Conservation (phyloP, 2,888 invertebrate genomes). For the Ennomos fuscantarius region DNA sequence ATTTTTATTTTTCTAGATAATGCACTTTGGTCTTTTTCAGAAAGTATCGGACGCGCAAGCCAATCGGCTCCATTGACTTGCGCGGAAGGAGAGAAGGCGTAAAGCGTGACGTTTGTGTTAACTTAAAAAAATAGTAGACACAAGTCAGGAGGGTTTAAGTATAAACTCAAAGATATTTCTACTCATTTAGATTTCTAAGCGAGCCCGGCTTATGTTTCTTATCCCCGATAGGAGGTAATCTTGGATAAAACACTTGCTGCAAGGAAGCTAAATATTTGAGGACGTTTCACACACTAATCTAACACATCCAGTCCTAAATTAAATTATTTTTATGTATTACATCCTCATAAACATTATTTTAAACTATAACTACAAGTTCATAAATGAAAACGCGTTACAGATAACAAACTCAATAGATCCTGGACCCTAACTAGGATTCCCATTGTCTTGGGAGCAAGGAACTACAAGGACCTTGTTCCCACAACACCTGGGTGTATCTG, state of each 20-base stretch:
- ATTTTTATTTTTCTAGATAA: constrained; percentile 60
- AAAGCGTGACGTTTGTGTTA: constrained; percentile 28
- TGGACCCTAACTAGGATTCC: no score
- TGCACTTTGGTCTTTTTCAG: constrained; percentile 80
- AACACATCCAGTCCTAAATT: no score
- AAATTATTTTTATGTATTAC: no score
- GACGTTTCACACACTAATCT: no score
- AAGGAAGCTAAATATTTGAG: neutral
- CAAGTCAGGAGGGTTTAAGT: constrained; percentile 62
- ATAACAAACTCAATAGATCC: no score
- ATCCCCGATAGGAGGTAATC: constrained; percentile 18
- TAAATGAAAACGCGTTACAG: no score
- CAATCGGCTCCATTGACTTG: constrained; percentile 39
- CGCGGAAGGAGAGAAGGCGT: constrained; percentile 26
- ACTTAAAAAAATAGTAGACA: constrained; percentile 23
- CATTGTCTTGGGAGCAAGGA: no score
- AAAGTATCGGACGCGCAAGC: constrained; percentile 35
- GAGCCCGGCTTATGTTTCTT: constrained; percentile 50
- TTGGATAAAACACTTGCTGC: constrained; percentile 12
- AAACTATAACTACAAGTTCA: no score
- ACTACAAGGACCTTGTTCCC: no score
- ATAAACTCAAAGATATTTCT: constrained; percentile 51
- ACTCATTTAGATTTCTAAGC: constrained; percentile 41
- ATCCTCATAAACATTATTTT: no score
- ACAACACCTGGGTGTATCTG: no score